Evolutionary conservation across 2,113 vertebrate genomes (phyloP), one percentile per base, ranked within the genome.

Genomic region (Pardalotus punctatus): DNA sequence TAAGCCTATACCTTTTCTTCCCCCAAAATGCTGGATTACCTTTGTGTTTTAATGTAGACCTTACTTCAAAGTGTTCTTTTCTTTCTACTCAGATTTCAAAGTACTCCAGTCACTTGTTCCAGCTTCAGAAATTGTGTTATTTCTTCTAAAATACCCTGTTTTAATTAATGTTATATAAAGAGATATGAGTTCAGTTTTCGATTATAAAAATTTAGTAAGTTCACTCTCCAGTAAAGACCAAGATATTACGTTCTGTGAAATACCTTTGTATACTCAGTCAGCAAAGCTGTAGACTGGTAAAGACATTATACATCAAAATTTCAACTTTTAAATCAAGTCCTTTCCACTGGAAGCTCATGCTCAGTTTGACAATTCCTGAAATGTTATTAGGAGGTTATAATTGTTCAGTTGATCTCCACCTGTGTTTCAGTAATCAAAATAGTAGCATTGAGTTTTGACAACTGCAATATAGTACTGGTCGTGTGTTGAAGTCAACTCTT

Each of bases 351-450:
- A 98, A 98, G 77, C 69, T 95, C 97, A 97, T 97, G 98, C 97
- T 98, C 97, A 98, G 97, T 98, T 98, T 97, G 96, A 97, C 97
- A 98, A 98, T 97, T 97, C 89, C 96, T 97, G 97, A 97, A 97
- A 98, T 95, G 97, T 98, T 98, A 98, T 98, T 98, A 98, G 98
- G 98, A 98, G 97, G 96, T 98, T 99, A 99, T 99, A 99, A 98
- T 98, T 99, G 98, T 98, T 99, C 98, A 98, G 96, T 96, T 99
- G 98, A 99, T 99, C 97, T 98, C 98, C 82, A 98, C 98, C 98
- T 98, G 88, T 97, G 97, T 97, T 82, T 98, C 98, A 98, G 98
- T 98, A 99, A 99, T 98, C 98, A 98, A 97, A 98, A 98, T 97
- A 98, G 98, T 97, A 98, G 98, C 97, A 98, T 56, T 86, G 64